These are phyloP conservation scores for Alligator sinensis DNA, from an alignment of 2,113 vertebrate genomes.

Conservation along the genomic window DNA sequence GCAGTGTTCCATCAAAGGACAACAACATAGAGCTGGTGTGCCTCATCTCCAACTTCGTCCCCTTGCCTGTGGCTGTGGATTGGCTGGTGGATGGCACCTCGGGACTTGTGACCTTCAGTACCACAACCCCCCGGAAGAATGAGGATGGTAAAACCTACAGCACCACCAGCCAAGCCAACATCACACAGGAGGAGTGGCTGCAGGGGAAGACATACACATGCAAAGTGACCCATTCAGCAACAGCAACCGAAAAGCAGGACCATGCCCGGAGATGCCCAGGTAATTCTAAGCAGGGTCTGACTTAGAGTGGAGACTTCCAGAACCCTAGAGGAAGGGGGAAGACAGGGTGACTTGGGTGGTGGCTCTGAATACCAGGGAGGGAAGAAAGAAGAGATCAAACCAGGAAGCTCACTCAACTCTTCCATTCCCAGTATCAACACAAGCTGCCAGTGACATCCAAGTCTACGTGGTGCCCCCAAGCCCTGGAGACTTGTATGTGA, in stretches of 20 bases:
- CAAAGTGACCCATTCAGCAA: background rate
- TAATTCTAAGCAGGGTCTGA: background rate
- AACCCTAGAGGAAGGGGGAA: too few species aligned
- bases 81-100: constrained; percentile 39
- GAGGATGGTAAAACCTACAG: background rate
- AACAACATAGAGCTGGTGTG: constrained; percentile 49
- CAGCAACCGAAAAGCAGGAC: background rate
- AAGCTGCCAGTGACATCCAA: background rate
- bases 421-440: background rate
- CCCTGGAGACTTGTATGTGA: constrained; percentile 47
- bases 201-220: background rate
- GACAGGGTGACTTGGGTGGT: too few species aligned
- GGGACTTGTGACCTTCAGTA: fast-evolving
- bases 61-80: background rate
- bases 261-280: background rate
- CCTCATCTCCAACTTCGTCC: background rate
- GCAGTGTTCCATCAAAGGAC: background rate
- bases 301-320: too few species aligned
- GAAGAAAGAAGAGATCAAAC: too few species aligned
- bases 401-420: too few species aligned
- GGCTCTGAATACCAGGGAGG: too few species aligned
- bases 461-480: constrained; percentile 42
- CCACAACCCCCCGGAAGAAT: background rate
- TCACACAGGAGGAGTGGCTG: background rate
- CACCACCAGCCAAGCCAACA: background rate